Evolutionary conservation across 1,140 invertebrate genomes (phyloP).

Genomic region (Magallana angulata): DNA sequence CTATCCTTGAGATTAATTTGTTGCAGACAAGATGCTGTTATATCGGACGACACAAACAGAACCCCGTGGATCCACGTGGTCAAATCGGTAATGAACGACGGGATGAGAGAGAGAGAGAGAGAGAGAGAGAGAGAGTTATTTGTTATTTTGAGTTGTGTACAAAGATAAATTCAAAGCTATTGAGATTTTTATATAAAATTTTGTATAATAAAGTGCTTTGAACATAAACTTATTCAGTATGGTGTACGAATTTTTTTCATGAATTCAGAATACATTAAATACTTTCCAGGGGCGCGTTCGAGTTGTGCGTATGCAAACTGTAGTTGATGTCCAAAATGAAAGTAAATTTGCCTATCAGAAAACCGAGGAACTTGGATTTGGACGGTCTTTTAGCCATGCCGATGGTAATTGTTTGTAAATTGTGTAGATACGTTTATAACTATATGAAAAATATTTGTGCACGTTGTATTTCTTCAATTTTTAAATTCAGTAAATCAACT

Average conservation of each 20-base stretch:
- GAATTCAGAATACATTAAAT: neutral
- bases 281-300: conserved; percentile 69
- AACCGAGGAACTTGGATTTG: conserved; percentile 72
- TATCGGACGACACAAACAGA: conserved; percentile 71
- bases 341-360: conserved; percentile 64
- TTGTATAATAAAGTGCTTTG: neutral
- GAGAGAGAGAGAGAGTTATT: too few species aligned
- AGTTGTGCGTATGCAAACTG: conserved; percentile 71
- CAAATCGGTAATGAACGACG: conserved; percentile 71
- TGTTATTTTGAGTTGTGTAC: too few species aligned
- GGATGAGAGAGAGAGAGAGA: too few species aligned
- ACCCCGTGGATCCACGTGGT: conserved; percentile 76
- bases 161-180: too few species aligned
- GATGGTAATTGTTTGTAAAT: conserved; percentile 58
- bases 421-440: too few species aligned
- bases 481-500: too few species aligned
- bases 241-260: too few species aligned
- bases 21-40: conserved; percentile 71
- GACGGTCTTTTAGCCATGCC: conserved; percentile 72
- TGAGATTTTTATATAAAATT: neutral
- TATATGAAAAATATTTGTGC: too few species aligned
- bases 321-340: conserved; percentile 72
- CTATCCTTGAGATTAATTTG: neutral
- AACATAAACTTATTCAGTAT: too few species aligned
- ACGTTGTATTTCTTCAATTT: too few species aligned